phyloP scores from a whole-genome alignment of 2,888 invertebrate species.

The Seira musarum region DNA sequence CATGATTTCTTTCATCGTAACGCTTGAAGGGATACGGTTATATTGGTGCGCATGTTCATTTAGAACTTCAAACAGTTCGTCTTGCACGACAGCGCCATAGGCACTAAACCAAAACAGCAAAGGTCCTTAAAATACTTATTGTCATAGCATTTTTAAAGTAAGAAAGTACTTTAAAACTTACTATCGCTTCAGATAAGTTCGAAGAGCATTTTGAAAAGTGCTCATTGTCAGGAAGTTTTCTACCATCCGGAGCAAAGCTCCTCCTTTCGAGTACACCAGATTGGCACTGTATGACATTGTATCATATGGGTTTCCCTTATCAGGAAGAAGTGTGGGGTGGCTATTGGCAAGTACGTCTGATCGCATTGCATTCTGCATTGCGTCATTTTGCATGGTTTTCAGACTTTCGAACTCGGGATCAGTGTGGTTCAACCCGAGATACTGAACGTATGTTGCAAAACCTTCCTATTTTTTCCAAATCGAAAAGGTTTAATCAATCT shows the following conservation, averaged over 20 bases:
- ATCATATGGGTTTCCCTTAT: constrained; percentile 62
- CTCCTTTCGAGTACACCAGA: constrained; percentile 71
- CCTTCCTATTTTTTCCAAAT: no score
- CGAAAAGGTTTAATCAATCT: no score
- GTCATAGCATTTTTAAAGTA: not conserved
- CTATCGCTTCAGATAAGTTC: constrained; percentile 71
- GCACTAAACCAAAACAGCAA: constrained; percentile 60
- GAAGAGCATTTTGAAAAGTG: constrained; percentile 76
- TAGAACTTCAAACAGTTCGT: constrained; percentile 79
- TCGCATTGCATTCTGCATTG: constrained; percentile 61
- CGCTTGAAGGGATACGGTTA: constrained; percentile 71
- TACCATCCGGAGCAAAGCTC: constrained; percentile 77
- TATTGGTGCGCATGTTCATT: constrained; percentile 71
- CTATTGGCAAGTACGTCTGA: constrained; percentile 51
- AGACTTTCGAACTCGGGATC: constrained; percentile 62
- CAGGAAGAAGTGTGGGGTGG: constrained; percentile 60
- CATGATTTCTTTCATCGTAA: constrained; percentile 78
- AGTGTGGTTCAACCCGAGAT: constrained; percentile 76
- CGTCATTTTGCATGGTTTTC: constrained; percentile 56
- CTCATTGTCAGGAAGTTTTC: constrained; percentile 75
- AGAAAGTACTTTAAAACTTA: constrained; percentile 19
- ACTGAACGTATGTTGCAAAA: constrained; percentile 82
- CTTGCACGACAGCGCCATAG: constrained; percentile 78
- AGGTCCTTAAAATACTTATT: not conserved
- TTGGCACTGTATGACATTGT: constrained; percentile 58